These are phyloP conservation scores for Mnemiopsis leidyi DNA, from an alignment of 37 sponge, comb jelly and placozoan genomes.

Conservation along the genomic window DNA sequence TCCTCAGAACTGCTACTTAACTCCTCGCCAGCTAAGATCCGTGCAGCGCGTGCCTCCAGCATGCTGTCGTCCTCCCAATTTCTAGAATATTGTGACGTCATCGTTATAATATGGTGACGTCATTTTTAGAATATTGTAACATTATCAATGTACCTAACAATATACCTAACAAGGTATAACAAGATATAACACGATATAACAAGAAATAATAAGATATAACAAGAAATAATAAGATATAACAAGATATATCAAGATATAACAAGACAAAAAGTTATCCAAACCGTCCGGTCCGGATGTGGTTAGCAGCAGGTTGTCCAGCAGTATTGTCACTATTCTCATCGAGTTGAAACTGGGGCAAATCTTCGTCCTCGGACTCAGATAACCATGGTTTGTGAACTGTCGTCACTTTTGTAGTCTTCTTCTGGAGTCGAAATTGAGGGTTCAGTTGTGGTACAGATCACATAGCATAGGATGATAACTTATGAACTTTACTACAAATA, in stretches of 20 bases:
- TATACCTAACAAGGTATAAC: no score
- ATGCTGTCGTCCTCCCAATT: neutral
- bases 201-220: no score
- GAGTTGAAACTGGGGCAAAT: neutral
- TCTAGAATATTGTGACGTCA: neutral
- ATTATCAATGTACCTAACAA: no score
- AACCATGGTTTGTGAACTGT: neutral
- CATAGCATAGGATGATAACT: no score
- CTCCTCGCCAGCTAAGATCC: neutral
- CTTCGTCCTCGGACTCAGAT: neutral
- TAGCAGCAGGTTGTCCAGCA: neutral
- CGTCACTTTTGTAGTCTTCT: neutral
- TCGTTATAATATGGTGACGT: neutral
- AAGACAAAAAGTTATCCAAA: no score
- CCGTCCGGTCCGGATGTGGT: neutral
- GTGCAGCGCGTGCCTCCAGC: neutral
- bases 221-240: no score
- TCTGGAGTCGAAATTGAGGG: no score
- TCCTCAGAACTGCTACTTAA: neutral
- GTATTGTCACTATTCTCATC: neutral
- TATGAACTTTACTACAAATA: no score
- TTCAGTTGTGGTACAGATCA: no score
- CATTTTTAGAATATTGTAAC: neutral
- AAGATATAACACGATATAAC: no score
- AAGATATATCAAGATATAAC: no score